Conservation (phyloP, 2,888 invertebrate species). For the Tinea trinotella region DNA sequence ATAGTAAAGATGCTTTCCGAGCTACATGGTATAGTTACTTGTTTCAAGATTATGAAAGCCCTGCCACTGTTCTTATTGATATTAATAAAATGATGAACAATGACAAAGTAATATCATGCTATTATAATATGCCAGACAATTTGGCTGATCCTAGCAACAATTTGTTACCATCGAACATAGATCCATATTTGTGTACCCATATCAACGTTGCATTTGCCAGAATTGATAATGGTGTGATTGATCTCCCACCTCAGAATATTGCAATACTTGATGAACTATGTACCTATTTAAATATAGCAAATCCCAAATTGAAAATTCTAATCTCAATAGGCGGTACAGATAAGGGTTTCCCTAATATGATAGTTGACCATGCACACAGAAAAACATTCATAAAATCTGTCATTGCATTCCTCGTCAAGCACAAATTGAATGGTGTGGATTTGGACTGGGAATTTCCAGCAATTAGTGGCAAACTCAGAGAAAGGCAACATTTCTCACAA, state of each 20-base stretch:
- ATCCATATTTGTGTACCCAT: slow-evolving; percentile 85
- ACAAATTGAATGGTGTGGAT: slow-evolving; percentile 79
- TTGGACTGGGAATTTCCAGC: slow-evolving; percentile 92
- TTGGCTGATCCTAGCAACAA: slow-evolving; percentile 31
- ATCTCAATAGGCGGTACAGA: slow-evolving; percentile 81
- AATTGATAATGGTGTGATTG: slow-evolving; percentile 74
- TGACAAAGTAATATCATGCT: slow-evolving; percentile 71
- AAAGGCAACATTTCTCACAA: slow-evolving; percentile 82
- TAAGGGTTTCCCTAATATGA: slow-evolving; percentile 80
- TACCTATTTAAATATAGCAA: slow-evolving; percentile 69
- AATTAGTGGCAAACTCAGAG: slow-evolving; percentile 55
- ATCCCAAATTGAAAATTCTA: slow-evolving; percentile 81
- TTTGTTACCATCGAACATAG: slow-evolving; percentile 72
- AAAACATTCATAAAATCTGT: slow-evolving; percentile 74
- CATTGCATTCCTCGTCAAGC: slow-evolving; percentile 62
- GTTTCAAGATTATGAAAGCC: background rate
- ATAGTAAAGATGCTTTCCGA: background rate
- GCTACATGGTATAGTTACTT: background rate
- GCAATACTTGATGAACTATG: slow-evolving; percentile 50
- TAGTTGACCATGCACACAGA: slow-evolving; percentile 77
- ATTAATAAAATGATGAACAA: background rate
- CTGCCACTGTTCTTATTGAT: background rate
- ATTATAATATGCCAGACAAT: slow-evolving; percentile 77
- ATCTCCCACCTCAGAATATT: slow-evolving; percentile 56
- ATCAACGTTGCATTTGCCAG: slow-evolving; percentile 83